These are phyloP conservation scores for Pandemis cinnamomeana DNA, from an alignment of 2,888 invertebrate genomes.

Conservation along the genomic window DNA sequence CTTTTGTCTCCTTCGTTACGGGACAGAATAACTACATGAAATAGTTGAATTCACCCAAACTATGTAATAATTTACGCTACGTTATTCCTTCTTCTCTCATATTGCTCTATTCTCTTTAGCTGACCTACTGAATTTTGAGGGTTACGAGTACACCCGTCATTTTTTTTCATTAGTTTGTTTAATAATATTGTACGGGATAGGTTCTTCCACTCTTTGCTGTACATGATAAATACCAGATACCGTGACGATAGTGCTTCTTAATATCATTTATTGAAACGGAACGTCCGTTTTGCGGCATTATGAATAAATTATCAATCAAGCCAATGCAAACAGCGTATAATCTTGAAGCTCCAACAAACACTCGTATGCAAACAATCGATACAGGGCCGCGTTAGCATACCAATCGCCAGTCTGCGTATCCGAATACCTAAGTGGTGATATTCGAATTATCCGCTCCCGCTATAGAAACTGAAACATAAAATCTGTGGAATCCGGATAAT, in stretches of 20 bases:
- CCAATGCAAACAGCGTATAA: constrained; percentile 49
- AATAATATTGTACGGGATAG: too few relatives aligned
- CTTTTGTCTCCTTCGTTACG: too few relatives aligned
- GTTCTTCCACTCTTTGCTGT: too few relatives aligned
- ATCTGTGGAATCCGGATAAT: constrained; percentile 70
- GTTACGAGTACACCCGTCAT: too few relatives aligned
- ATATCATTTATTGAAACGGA: constrained; percentile 23
- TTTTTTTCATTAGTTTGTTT: too few relatives aligned
- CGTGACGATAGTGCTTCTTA: neutral
- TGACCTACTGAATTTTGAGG: too few relatives aligned
- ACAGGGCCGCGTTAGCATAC: constrained; percentile 62
- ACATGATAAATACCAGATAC: neutral
- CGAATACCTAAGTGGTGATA: constrained; percentile 73
- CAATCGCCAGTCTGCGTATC: constrained; percentile 74
- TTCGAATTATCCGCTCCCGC: constrained; percentile 67
- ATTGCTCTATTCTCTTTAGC: too few relatives aligned
- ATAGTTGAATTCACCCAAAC: too few relatives aligned
- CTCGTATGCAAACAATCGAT: constrained; percentile 53
- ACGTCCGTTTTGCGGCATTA: constrained; percentile 42
- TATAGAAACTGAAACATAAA: constrained; percentile 76
- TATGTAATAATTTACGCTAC: too few relatives aligned
- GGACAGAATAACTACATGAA: too few relatives aligned
- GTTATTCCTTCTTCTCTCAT: too few relatives aligned
- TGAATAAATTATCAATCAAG: constrained; percentile 50
- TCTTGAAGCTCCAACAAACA: constrained; percentile 59